Evolutionary conservation across 1,140 invertebrate species (phyloP).

Genomic region (Mercenaria mercenaria): DNA sequence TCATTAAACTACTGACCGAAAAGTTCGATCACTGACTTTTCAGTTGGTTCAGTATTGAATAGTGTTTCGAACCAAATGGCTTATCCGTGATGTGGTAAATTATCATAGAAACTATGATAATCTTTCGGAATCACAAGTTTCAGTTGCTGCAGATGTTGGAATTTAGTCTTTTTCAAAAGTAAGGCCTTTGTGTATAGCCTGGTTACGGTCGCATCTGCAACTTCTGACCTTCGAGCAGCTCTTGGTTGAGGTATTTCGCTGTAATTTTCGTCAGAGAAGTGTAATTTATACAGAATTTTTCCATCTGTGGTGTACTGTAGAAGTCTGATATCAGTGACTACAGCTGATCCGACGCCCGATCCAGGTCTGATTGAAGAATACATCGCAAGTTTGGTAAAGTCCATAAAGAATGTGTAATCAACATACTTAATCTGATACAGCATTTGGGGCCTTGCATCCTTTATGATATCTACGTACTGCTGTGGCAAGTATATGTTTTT

Average conservation of each 20-base stretch:
- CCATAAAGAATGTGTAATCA: neutral
- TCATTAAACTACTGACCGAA: too few relatives aligned
- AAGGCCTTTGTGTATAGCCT: neutral
- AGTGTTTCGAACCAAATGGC: too few relatives aligned
- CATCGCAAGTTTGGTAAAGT: neutral
- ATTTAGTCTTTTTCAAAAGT: neutral
- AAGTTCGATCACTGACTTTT: too few relatives aligned
- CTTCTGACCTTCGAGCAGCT: too few relatives aligned
- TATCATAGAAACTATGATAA: slow-evolving; percentile 3
- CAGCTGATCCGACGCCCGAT: neutral
- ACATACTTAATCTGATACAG: neutral
- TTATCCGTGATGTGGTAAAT: neutral
- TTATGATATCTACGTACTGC: neutral
- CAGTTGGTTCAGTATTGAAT: too few relatives aligned
- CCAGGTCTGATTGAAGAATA: slow-evolving; percentile 17
- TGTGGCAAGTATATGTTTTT: slow-evolving; percentile 1
- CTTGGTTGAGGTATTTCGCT: neutral
- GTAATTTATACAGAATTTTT: neutral
- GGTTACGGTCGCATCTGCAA: neutral
- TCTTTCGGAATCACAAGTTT: neutral
- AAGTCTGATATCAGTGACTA: neutral
- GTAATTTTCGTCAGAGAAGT: neutral
- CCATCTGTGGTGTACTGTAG: neutral
- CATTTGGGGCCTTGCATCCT: neutral
- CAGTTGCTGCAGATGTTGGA: neutral